Conservation (phyloP, 2,797 vertebrate species). For the Liparis tanakae region DNA sequence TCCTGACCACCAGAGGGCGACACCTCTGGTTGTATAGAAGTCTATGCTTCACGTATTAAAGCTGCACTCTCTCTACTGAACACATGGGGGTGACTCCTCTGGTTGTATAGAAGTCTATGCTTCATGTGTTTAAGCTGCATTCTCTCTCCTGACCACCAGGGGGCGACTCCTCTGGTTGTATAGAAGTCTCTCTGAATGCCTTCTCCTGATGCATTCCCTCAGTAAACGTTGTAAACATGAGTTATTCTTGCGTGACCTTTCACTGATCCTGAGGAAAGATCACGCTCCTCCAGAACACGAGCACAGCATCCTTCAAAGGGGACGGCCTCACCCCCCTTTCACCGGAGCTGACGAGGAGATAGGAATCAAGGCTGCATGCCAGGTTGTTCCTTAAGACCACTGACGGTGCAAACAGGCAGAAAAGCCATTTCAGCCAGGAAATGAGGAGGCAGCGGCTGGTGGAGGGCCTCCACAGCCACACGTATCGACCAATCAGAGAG, state of each 20-base stretch:
- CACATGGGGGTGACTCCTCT: too few species aligned
- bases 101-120: too few species aligned
- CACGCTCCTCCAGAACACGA: not conserved
- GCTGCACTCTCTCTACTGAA: too few species aligned
- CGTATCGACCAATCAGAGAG: conserved; percentile 73
- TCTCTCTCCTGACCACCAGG: too few species aligned
- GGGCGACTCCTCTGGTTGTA: too few species aligned
- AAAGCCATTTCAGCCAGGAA: conserved; percentile 73
- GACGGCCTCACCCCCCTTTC: conserved; percentile 7
- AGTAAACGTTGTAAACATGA: too few species aligned
- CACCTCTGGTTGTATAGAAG: too few species aligned
- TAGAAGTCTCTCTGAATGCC: too few species aligned
- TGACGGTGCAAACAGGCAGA: conserved; percentile 65
- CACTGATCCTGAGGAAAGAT: conserved; percentile 12
- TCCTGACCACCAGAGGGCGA: too few species aligned
- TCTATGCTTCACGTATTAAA: too few species aligned
- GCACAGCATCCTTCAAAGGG: conserved; percentile 26
- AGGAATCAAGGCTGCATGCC: conserved; percentile 41
- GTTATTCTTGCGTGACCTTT: conserved; percentile 15
- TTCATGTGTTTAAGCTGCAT: too few species aligned
- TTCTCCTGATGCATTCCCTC: too few species aligned
- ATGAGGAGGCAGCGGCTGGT: conserved; percentile 73
- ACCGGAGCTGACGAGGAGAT: conserved; percentile 46
- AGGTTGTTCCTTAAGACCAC: conserved; percentile 58
- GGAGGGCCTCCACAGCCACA: conserved; percentile 59